phyloP scores from a whole-genome alignment of 1,140 invertebrate genomes.

The Euschistus heros region DNA sequence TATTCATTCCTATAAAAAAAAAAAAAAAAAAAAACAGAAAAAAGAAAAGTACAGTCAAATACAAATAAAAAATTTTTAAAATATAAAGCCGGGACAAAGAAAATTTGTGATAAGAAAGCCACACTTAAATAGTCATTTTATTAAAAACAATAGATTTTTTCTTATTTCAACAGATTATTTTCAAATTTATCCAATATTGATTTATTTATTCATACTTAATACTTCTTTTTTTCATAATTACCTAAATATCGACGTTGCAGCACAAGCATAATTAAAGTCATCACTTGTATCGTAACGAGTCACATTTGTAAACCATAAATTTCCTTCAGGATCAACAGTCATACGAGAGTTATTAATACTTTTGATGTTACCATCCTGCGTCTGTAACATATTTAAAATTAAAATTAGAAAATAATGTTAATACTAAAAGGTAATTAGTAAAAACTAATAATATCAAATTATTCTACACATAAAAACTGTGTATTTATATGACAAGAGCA shows the following conservation, averaged over 20 bases:
- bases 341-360: slow-evolving; percentile 87
- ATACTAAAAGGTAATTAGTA: background rate
- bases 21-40: slow-evolving; percentile 6
- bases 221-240: slow-evolving; percentile 20
- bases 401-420: background rate
- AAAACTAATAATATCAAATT: background rate
- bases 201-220: too few relatives aligned
- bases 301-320: slow-evolving; percentile 88
- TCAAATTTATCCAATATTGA: too few relatives aligned
- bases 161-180: too few relatives aligned
- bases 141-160: background rate
- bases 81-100: too few relatives aligned
- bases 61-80: too few relatives aligned
- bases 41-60: too few relatives aligned
- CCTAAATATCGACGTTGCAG: slow-evolving; percentile 69
- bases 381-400: slow-evolving; percentile 33
- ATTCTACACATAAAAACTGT: background rate
- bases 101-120: too few relatives aligned
- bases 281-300: slow-evolving; percentile 70
- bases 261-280: slow-evolving; percentile 78
- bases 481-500: too few relatives aligned
- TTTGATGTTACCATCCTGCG: slow-evolving; percentile 62
- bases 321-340: slow-evolving; percentile 87
- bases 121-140: background rate
- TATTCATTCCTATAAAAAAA: slow-evolving; percentile 60